These are phyloP conservation scores for Flabesymbios commensalis DNA, from an alignment of 2,888 invertebrate genomes.

Conservation along the genomic window DNA sequence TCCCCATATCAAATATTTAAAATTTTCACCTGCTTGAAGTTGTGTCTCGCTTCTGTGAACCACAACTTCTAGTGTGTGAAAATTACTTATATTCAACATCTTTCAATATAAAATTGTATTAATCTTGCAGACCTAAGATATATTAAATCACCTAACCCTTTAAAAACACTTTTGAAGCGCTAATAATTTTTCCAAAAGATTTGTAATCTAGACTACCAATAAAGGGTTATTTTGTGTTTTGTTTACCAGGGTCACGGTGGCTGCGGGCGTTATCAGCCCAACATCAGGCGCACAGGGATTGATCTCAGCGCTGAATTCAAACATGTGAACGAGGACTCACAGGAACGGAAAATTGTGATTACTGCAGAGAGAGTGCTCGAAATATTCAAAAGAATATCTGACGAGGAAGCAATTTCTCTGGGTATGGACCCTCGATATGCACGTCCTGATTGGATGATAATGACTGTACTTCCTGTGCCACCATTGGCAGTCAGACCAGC, in stretches of 20 bases:
- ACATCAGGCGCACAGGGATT: conserved; percentile 83
- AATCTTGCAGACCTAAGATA: no score
- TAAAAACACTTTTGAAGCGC: neutral
- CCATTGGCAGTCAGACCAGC: conserved; percentile 95
- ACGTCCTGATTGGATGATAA: conserved; percentile 99
- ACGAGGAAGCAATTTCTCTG: conserved; percentile 93
- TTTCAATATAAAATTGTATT: no score
- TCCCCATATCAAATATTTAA: no score
- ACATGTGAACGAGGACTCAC: conserved; percentile 96
- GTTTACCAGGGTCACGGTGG: conserved; percentile 75
- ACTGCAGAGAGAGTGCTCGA: conserved; percentile 97
- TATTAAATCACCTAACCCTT: neutral
- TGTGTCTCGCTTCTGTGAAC: no score
- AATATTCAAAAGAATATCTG: conserved; percentile 80
- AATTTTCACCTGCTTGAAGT: no score
- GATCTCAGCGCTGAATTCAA: conserved; percentile 97
- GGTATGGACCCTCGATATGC: conserved; percentile 94
- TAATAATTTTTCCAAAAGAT: neutral
- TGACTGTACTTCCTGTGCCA: conserved; percentile 95
- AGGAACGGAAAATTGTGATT: conserved; percentile 83
- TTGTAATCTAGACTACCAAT: neutral
- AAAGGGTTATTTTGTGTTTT: neutral
- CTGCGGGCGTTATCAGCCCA: conserved; percentile 97
- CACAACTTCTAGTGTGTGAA: no score
- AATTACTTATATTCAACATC: no score